phyloP scores from a whole-genome alignment of 2,113 vertebrate genomes.

The Condylura cristata region DNA sequence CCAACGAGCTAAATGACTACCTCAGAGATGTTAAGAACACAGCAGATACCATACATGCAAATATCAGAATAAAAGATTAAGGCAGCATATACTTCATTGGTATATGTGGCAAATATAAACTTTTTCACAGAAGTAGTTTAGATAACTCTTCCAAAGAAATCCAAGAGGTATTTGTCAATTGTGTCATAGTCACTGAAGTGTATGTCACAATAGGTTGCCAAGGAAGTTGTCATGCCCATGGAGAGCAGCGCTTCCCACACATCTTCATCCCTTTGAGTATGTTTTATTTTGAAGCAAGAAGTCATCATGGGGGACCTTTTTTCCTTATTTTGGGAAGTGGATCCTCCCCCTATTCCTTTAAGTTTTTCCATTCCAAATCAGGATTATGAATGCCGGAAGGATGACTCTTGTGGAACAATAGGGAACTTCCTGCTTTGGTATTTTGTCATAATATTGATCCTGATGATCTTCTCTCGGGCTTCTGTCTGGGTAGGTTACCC shows the following conservation, averaged over 20 bases:
- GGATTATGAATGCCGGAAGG: conserved; percentile 48
- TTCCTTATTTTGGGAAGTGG: conserved; percentile 55
- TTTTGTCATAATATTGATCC: conserved; percentile 40
- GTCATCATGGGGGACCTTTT: conserved; percentile 64
- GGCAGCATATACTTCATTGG: neutral
- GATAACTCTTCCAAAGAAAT: conserved; percentile 37
- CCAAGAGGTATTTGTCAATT: conserved; percentile 2
- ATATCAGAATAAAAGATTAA: conserved; percentile 6
- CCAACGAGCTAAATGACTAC: no score
- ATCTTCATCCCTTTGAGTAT: neutral
- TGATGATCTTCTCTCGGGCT: conserved; percentile 60
- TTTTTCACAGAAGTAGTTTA: neutral
- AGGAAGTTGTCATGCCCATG: conserved; percentile 28
- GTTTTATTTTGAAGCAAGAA: neutral
- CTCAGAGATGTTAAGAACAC: neutral
- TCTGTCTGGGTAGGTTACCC: conserved; percentile 39
- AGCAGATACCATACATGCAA: neutral
- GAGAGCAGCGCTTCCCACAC: neutral
- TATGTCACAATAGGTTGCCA: conserved; percentile 61
- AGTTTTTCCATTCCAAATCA: neutral
- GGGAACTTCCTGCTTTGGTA: conserved; percentile 71
- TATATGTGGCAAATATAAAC: neutral
- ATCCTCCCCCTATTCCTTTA: neutral
- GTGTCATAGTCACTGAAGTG: neutral
- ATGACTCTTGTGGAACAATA: conserved; percentile 55